Evolutionary conservation across 2,888 invertebrate species (phyloP).

Genomic region (Hymenopus coronatus): DNA sequence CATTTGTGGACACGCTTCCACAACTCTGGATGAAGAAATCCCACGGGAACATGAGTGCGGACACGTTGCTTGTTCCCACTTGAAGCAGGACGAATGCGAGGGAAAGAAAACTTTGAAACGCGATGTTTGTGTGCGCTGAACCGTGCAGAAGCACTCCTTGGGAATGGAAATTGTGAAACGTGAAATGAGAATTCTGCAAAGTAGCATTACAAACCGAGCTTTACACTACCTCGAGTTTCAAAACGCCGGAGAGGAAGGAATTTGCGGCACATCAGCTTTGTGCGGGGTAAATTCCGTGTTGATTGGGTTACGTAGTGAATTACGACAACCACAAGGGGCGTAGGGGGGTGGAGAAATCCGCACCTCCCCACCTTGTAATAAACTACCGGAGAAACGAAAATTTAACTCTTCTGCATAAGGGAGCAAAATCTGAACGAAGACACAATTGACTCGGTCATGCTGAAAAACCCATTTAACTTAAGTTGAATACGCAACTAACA

Average conservation of each 20-base stretch:
- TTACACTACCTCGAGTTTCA: not conserved
- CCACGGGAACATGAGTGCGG: not conserved
- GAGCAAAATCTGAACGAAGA: not conserved
- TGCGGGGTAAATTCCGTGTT: not conserved
- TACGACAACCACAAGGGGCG: not conserved
- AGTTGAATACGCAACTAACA: not conserved
- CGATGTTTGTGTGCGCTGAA: not conserved
- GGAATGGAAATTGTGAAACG: not conserved
- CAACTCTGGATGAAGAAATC: not conserved
- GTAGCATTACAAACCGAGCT: not conserved
- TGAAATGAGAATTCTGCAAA: not conserved
- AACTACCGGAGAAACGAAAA: not conserved
- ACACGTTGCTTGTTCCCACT: not conserved
- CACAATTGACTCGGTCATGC: not conserved
- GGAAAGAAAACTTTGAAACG: not conserved
- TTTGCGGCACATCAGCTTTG: not conserved
- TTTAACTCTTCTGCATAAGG: not conserved
- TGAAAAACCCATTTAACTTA: not conserved
- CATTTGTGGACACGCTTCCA: not conserved
- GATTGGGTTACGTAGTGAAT: not conserved
- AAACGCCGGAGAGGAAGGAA: not conserved
- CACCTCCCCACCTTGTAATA: not conserved
- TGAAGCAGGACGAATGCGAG: not conserved
- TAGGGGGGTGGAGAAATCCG: not conserved
- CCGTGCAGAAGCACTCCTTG: not conserved